These are phyloP conservation scores for Rhabdomys pumilio DNA, from an alignment of 2,797 vertebrate species.

Conservation along the genomic window DNA sequence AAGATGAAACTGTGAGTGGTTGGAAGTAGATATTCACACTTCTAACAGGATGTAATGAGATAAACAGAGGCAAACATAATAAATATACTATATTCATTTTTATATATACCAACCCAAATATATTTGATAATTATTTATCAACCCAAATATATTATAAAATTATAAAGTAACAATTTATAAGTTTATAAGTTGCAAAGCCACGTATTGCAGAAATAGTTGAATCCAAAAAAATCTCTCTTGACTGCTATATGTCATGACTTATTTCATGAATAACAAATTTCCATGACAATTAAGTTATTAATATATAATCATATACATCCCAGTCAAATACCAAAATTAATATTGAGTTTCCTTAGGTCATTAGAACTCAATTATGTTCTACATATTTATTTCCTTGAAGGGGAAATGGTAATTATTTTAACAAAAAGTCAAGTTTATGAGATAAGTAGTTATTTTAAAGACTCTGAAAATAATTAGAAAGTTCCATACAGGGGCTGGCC, in stretches of 20 bases:
- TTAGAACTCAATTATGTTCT: constrained; percentile 44
- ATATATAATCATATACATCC: neutral
- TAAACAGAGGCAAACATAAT: constrained; percentile 14
- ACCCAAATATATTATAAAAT: neutral
- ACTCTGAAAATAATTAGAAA: constrained; percentile 80
- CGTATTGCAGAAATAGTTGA: neutral
- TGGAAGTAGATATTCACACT: neutral
- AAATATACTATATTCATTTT: neutral
- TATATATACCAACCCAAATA: neutral
- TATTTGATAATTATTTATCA: neutral
- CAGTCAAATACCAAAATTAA: constrained; percentile 7
- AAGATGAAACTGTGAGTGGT: neutral
- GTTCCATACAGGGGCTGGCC: constrained; percentile 69
- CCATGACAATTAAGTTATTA: constrained; percentile 16
- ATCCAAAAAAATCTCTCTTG: neutral
- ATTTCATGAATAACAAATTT: constrained; percentile 16
- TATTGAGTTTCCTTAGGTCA: constrained; percentile 6
- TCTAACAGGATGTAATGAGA: neutral
- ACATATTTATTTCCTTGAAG: constrained; percentile 46
- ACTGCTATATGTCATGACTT: neutral
- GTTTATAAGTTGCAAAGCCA: neutral
- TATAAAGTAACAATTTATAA: neutral
- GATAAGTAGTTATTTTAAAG: constrained; percentile 66
- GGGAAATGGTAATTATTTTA: constrained; percentile 39
- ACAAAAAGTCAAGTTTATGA: constrained; percentile 37